phyloP scores from a whole-genome alignment of 2,797 vertebrate species.

The Gymnothorax reevesii region DNA sequence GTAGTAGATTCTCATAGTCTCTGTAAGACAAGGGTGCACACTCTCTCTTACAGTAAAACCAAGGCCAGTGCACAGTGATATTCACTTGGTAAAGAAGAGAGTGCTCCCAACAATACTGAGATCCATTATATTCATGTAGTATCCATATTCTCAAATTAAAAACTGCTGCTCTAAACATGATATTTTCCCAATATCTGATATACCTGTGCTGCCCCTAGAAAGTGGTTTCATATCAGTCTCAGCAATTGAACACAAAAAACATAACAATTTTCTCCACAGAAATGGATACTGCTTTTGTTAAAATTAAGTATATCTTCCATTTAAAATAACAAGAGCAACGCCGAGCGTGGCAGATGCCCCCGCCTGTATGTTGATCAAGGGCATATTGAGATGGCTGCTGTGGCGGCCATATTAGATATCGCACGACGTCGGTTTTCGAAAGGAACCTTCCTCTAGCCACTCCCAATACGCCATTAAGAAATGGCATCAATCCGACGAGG shows the following conservation, averaged over 20 bases:
- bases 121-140: neutral
- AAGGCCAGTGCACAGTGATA: neutral
- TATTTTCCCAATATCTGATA: too few species aligned
- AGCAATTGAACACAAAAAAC: neutral
- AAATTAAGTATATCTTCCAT: neutral
- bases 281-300: constrained; percentile 17
- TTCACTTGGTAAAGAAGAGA: neutral
- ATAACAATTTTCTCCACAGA: constrained; percentile 9
- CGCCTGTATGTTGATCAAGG: too few species aligned
- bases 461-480: too few species aligned
- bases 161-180: neutral
- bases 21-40: neutral
- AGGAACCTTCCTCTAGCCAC: too few species aligned
- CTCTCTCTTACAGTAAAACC: neutral
- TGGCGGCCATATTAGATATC: too few species aligned
- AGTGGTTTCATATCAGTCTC: constrained; percentile 19
- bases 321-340: too few species aligned
- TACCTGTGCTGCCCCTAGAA: neutral
- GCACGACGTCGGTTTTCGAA: too few species aligned
- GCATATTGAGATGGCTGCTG: too few species aligned
- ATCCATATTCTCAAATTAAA: neutral
- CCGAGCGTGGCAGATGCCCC: too few species aligned
- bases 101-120: neutral
- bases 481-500: too few species aligned
- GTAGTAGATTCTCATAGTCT: neutral